phyloP scores from a whole-genome alignment of 2,113 vertebrate genomes.

The Sceloporus tristichus region DNA sequence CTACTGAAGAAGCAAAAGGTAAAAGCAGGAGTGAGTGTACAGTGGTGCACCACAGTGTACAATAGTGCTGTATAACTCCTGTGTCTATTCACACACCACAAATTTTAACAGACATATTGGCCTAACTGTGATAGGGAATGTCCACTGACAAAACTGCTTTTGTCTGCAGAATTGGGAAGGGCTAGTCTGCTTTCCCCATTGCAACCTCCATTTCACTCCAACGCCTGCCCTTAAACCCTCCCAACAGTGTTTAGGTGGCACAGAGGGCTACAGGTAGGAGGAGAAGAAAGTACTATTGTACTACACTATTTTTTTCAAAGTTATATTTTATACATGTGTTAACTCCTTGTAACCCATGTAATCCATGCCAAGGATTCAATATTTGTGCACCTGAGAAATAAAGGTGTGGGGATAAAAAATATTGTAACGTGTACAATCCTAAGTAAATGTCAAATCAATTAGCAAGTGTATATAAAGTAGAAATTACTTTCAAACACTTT shows the following conservation, averaged over 20 bases:
- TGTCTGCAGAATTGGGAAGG: no score
- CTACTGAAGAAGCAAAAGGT: neutral
- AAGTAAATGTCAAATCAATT: neutral
- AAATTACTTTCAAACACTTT: neutral
- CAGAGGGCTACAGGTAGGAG: neutral
- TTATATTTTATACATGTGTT: neutral
- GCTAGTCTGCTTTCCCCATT: no score
- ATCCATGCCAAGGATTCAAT: neutral
- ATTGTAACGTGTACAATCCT: neutral
- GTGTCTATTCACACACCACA: neutral
- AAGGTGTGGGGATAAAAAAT: neutral
- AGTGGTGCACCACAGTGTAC: no score
- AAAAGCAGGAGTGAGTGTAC: neutral
- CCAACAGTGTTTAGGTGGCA: neutral
- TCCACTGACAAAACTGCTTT: no score
- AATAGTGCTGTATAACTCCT: neutral
- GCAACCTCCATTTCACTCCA: no score
- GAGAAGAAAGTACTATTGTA: neutral
- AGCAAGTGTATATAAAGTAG: accelerated
- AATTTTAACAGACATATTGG: neutral
- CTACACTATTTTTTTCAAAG: neutral
- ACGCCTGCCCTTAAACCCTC: no score
- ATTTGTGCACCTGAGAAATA: neutral
- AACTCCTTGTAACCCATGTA: neutral
- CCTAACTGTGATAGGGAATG: no score